Evolutionary conservation across 2,113 vertebrate genomes (phyloP), one percentile per base, ranked within the genome.

Genomic region (Camelus bactrianus): DNA sequence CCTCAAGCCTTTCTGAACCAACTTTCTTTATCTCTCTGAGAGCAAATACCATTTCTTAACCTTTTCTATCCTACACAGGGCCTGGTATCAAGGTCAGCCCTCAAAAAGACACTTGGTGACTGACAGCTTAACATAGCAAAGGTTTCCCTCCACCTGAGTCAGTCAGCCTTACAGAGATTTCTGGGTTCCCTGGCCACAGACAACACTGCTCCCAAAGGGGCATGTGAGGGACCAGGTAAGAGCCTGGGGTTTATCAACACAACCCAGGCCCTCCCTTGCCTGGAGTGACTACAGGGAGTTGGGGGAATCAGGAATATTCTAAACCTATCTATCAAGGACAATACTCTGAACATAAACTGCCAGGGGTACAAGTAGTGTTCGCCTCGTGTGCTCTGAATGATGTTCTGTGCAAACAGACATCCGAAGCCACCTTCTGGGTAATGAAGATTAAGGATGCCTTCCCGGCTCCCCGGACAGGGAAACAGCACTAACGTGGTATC

Each of bases 391-490:
- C 42, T 35, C 24, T 42, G 72, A 24, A 22, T 38, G 82, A 3
- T 0, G 54, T 7, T 12, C 26, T 1, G 12, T 48, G 26, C 16
- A 54, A 30, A 67, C 0, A 64, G 32, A 70, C 28, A 12, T 16
- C 8, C 3, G 42, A 42, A 7, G 30, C 15, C 17, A 87, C 38
- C 11, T 46, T 42, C 3, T 28, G 52, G 83, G n/a, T 7, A 8
- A 32, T 2, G 35, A 56, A 48, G 65, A 16, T 15, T 19, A 50
- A 73, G 46, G 50, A 58, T 6, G 19, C 42, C 17, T n/a, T 22
- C 42, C 15, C 3, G 35, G 69, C 14, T 10, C 64, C 46, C 8
- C 0, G 0, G 1, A 26, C 0, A 35, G 52, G 91, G 32, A 75
- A 58, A 46, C 5, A 28, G 19, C 58, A 38, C 32, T 26, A 15